phyloP scores from a whole-genome alignment of 2,888 invertebrate genomes.

The Agonopterix heracliana region DNA sequence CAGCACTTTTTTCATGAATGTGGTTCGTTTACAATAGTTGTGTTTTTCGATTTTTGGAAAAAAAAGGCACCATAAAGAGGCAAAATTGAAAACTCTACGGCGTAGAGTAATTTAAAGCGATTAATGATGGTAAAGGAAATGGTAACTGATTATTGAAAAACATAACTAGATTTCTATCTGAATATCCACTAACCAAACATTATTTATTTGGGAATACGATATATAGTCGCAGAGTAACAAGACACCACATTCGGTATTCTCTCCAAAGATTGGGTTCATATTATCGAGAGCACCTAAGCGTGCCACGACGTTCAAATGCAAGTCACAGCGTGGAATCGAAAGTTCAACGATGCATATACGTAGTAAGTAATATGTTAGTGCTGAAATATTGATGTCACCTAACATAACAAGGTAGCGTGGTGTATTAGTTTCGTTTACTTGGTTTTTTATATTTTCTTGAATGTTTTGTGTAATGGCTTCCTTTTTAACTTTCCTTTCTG shows the following conservation, averaged over 20 bases:
- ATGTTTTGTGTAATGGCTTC: conserved; percentile 40
- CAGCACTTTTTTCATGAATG: conserved; percentile 32
- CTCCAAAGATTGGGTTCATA: conserved; percentile 68
- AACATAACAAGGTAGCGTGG: conserved; percentile 63
- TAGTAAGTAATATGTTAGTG: conserved; percentile 59
- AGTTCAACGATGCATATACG: conserved; percentile 33
- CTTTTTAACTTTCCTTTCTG: conserved; percentile 36
- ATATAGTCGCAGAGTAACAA: conserved; percentile 56
- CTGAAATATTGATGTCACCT: conserved; percentile 52
- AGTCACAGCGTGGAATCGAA: conserved; percentile 39
- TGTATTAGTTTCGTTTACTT: conserved; percentile 58
- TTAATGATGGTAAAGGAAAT: conserved; percentile 4
- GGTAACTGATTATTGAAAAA: conserved; percentile 44
- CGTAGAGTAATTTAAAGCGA: too few species aligned
- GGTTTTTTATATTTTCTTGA: conserved; percentile 15
- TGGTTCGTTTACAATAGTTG: conserved; percentile 16
- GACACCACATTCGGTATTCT: conserved; percentile 47
- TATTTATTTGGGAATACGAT: conserved; percentile 61
- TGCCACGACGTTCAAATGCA: conserved; percentile 44
- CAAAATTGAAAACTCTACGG: too few species aligned
- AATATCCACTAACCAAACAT: conserved; percentile 52
- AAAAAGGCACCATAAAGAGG: neutral
- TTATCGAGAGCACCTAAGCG: conserved; percentile 37
- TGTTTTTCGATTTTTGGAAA: conserved; percentile 47
- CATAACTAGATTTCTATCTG: conserved; percentile 26